Evolutionary conservation across 2,113 vertebrate species (phyloP).

Genomic region (Vicugna pacos): DNA sequence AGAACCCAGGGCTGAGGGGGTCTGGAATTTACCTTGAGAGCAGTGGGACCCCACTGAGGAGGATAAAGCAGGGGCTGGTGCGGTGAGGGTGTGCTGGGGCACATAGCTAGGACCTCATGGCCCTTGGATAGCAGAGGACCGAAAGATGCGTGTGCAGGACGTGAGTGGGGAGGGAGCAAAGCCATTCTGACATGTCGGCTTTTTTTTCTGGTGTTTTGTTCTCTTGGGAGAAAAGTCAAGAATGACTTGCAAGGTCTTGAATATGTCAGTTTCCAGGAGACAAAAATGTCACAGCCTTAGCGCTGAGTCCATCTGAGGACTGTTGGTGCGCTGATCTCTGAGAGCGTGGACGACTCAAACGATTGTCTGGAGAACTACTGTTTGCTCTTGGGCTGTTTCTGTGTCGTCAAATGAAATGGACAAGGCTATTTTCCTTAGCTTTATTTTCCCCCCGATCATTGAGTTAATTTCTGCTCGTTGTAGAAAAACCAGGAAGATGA

Average conservation of each 20-base stretch:
- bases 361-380: neutral
- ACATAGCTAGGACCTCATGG: neutral
- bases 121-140: neutral
- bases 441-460: neutral
- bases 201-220: neutral
- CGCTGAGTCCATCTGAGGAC: neutral
- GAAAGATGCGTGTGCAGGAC: neutral
- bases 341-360: neutral
- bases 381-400: neutral
- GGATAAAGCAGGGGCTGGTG: neutral
- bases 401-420: neutral
- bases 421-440: conserved; percentile 18
- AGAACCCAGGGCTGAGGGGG: neutral
- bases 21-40: conserved; percentile 27
- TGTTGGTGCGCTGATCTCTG: neutral
- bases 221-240: conserved; percentile 5
- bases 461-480: conserved; percentile 36
- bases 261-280: neutral
- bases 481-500: conserved; percentile 52
- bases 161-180: neutral
- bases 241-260: neutral
- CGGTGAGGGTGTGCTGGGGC: neutral
- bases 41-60: neutral
- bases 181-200: neutral
- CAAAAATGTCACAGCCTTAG: too few species aligned